Percentiles rank a stretch among this genome's conserved stretches.
These are phyloP conservation scores for Eulithis prunata DNA, from an alignment of 2,888 invertebrate species.

Conservation along the genomic window DNA sequence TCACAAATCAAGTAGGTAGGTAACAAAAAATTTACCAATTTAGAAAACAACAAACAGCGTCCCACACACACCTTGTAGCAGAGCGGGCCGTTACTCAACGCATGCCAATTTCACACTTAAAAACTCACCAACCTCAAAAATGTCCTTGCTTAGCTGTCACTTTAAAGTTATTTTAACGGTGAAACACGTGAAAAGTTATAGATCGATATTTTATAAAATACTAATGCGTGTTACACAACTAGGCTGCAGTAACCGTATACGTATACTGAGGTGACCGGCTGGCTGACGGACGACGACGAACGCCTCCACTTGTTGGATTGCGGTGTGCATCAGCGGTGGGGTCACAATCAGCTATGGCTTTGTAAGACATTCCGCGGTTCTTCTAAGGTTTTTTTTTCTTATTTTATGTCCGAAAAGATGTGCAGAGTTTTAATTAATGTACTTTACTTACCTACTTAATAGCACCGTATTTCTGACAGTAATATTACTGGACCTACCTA, in stretches of 20 bases:
- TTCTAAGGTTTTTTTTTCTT: too few relatives aligned
- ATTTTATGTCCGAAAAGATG: too few relatives aligned
- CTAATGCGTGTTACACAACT: slow-evolving; percentile 41
- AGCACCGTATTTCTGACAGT: too few relatives aligned
- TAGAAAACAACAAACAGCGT: slow-evolving; percentile 33
- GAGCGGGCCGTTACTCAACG: slow-evolving; percentile 34
- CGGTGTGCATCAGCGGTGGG: slow-evolving; percentile 45
- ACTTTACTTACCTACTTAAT: too few relatives aligned
- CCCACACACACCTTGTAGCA: slow-evolving; percentile 27
- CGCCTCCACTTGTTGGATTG: slow-evolving; percentile 42
- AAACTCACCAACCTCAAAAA: slow-evolving; percentile 39
- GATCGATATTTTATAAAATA: slow-evolving; percentile 27
- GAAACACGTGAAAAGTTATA: slow-evolving; percentile 34
- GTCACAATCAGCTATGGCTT: slow-evolving; percentile 37
- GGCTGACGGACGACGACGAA: slow-evolving; percentile 3
- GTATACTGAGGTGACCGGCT: slow-evolving; percentile 57
- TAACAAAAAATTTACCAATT: slow-evolving; percentile 16
- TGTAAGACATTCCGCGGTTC: slow-evolving; percentile 12
- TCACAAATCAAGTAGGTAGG: slow-evolving; percentile 1
- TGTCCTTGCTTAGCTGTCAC: slow-evolving; percentile 30
- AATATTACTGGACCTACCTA: too few relatives aligned
- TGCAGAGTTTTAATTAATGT: too few relatives aligned
- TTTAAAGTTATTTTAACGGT: slow-evolving; percentile 31
- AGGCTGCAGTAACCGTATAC: slow-evolving; percentile 38
- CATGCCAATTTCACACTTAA: slow-evolving; percentile 35